Conservation (phyloP, 2,113 vertebrate species). For the Anolis sagrei region DNA sequence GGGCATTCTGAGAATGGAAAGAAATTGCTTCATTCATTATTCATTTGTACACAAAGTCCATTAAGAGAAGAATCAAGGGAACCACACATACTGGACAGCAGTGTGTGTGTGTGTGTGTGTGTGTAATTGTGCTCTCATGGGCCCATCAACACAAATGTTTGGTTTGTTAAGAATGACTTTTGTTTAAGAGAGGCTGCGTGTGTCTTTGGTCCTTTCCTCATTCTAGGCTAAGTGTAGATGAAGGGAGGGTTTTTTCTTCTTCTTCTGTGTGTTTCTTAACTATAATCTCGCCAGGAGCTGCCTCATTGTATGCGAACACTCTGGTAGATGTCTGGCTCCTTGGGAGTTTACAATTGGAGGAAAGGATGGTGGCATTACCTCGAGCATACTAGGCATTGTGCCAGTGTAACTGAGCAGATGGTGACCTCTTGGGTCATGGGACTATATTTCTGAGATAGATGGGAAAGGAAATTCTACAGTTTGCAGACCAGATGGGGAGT, state of each 20-base stretch:
- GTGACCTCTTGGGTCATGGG: constrained; percentile 82
- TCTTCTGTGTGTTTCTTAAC: constrained; percentile 71
- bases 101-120: constrained; percentile 44
- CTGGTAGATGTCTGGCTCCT: constrained; percentile 73
- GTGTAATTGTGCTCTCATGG: constrained; percentile 72
- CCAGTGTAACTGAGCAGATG: constrained; percentile 82
- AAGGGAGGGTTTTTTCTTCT: constrained; percentile 56
- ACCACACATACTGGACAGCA: constrained; percentile 73
- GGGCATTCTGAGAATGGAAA: constrained; percentile 70
- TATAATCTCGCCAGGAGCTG: constrained; percentile 76
- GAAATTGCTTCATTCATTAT: constrained; percentile 73
- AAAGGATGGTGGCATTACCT: constrained; percentile 77
- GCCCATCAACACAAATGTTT: constrained; percentile 73
- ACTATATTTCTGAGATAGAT: constrained; percentile 78
- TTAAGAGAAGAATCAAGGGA: constrained; percentile 74
- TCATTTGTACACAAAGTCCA: constrained; percentile 71
- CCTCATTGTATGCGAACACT: constrained; percentile 75
- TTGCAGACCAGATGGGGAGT: constrained; percentile 75
- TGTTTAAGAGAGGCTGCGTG: constrained; percentile 75
- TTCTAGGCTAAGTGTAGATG: constrained; percentile 76
- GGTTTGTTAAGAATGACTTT: constrained; percentile 75
- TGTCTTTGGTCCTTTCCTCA: constrained; percentile 78
- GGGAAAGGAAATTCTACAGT: constrained; percentile 77
- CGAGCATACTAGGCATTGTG: constrained; percentile 79
- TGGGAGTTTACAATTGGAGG: constrained; percentile 77